Base-by-base conservation (phyloP, 2,797 vertebrate species). In the Tragopan temminckii region DNA sequence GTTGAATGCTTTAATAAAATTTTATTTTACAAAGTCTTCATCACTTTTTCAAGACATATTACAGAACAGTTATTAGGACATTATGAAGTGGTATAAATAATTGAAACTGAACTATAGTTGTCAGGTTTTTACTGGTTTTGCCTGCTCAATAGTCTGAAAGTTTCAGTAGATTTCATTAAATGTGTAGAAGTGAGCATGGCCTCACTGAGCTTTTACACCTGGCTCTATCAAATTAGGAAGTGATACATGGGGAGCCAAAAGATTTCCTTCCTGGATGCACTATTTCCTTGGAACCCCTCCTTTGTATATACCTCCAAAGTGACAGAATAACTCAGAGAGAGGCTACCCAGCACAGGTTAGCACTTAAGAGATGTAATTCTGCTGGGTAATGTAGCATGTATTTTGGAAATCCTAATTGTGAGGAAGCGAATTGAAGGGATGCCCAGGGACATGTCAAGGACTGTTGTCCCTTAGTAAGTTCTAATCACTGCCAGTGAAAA, bases 21-120 rank as follows among this genome's bases (percentile, higher is more conserved):
- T 90, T 92, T 86, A 64, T 91, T 91, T 93, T 82, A 58, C 68
- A 62, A 86, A 77, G 53, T 62, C 71, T 88, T 93, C 82, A 94
- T 95, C 93, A 93, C 59, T 58, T 90, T 95, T 95, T 94, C 88
- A 88, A 89, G 93, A 59, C 59, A 35, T 40, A 74, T 80, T 94
- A 76, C 74, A 89, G 87, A 88, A 93, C 87, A 92, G 85, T 80
- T 95, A 95, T 95, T 93, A 90, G 78, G 52, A 86, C 38, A 79
- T 95, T 93, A 89, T 90, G 57, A 91, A 91, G 69, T 43, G 66
- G 57, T 91, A 94, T 91, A 92, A 95, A 96, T 94, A 95, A 95
- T 94, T 89, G 88, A 94, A 94, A 88, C 42, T 91, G 84, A 89
- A 50, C 82, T 74, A 43, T 33, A 29, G 3, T 62, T 94, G 68